Base-by-base conservation (phyloP, 2,888 invertebrate genomes). In the Eupithecia tripunctaria region DNA sequence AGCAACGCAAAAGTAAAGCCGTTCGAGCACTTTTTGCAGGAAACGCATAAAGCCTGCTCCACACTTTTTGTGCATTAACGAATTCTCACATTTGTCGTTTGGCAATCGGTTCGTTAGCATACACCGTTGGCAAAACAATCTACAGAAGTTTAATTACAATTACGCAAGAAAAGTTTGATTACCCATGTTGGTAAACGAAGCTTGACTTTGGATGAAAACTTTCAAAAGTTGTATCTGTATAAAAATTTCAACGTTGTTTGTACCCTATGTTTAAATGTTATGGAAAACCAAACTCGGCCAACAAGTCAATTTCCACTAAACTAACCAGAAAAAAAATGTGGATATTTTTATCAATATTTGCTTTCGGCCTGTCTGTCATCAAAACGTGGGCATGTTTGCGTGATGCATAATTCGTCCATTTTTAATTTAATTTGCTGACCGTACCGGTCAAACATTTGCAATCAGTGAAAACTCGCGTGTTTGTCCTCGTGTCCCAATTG, bases 391-490 rank as follows among this genome's bases (percentile, higher is more conserved):
- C 72, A 72, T 68, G 56, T 65, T 68, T 67, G 62, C 68, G 32
- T 43, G 43, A 68, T 72, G 67, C 72, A 70, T 71, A 67, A 69
- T 67, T 69, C 63, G 71, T 65, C 63, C 67, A 60, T 74, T 70
- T 78, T 71, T 72, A 68, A 71, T 72, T 79, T 80, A 72, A 70
- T 75, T 66, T 82, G 80, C 82, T 69, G 70, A 80, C 83, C 63
- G 78, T 86, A 82, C 83, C 60, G 76, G 86, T 85, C 84, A 85
- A 86, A 86, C 85, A 86, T 83, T 85, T 84, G 86, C 87, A 86
- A 86, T 86, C 87, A 86, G 84, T 81, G 86, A 84, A 84, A 84
- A 82, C 81, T 85, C 81, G 82, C 82, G 77, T 80, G 81, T 86
- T 86, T 86, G 82, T 80, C 77, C 77, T 84, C 81, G 74, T 79